Evolutionary conservation across 1,140 invertebrate species (phyloP).

Genomic region (Drosophila burlai): DNA sequence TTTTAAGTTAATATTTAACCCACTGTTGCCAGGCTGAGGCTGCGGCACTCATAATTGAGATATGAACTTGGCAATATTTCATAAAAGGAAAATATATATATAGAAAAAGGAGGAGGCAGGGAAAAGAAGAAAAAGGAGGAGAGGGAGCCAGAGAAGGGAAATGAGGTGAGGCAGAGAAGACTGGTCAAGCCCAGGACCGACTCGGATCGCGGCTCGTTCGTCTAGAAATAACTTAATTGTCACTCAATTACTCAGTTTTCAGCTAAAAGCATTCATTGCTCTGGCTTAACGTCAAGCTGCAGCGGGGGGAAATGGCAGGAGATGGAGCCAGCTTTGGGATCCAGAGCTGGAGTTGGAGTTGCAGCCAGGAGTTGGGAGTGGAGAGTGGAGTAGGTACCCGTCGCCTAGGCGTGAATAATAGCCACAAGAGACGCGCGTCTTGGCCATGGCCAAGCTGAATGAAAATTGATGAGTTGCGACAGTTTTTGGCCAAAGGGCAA

Average conservation of each 20-base stretch:
- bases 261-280: constrained; percentile 85
- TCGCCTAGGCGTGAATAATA: constrained; percentile 76
- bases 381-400: constrained; percentile 12
- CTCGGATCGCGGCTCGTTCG: constrained; percentile 74
- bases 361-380: neutral
- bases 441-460: constrained; percentile 58
- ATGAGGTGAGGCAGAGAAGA: constrained; percentile 1
- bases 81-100: constrained; percentile 59
- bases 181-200: constrained; percentile 39
- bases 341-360: neutral
- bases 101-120: constrained; percentile 5
- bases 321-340: neutral
- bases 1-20: neutral
- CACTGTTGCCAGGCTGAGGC: constrained; percentile 42
- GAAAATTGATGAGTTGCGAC: constrained; percentile 84
- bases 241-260: constrained; percentile 85
- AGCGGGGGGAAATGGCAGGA: neutral
- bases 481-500: constrained; percentile 84
- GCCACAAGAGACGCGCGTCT: constrained; percentile 42
- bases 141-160: neutral
- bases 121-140: neutral
- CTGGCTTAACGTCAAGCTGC: constrained; percentile 75
- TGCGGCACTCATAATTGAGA: constrained; percentile 81
- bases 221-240: constrained; percentile 85
- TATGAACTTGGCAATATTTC: constrained; percentile 85